Conservation (phyloP, 2,888 invertebrate genomes). For the Apodemia duryi region DNA sequence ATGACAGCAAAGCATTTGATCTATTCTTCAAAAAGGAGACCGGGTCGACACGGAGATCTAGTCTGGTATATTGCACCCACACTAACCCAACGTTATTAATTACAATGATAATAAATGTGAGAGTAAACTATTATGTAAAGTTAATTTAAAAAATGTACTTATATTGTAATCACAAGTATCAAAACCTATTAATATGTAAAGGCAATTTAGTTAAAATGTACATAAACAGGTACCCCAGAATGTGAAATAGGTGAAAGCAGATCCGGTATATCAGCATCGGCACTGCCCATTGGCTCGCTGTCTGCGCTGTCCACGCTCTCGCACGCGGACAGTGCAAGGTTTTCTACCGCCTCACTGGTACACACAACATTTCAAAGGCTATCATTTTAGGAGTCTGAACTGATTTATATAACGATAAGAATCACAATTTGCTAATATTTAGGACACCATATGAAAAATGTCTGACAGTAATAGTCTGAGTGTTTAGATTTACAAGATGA, state of each 20-base stretch:
- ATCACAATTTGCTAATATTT: neutral
- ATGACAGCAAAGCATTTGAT: too few relatives aligned
- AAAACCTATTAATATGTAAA: too few relatives aligned
- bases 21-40: too few relatives aligned
- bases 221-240: slow-evolving; percentile 51
- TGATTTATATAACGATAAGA: neutral
- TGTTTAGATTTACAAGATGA: neutral
- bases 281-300: slow-evolving; percentile 50
- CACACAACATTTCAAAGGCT: neutral
- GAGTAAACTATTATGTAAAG: too few relatives aligned
- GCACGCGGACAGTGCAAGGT: slow-evolving; percentile 62
- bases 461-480: too few relatives aligned
- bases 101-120: too few relatives aligned
- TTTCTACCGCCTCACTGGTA: slow-evolving; percentile 65
- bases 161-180: too few relatives aligned
- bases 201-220: neutral
- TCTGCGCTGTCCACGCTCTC: slow-evolving; percentile 63
- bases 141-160: too few relatives aligned
- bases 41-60: too few relatives aligned
- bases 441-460: neutral
- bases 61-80: too few relatives aligned
- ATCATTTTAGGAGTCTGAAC: neutral
- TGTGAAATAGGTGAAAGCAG: slow-evolving; percentile 67
- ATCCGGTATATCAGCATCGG: slow-evolving; percentile 60
- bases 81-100: too few relatives aligned